These are phyloP conservation scores for Microtus pennsylvanicus DNA, from an alignment of 2,113 vertebrate genomes.

Conservation along the genomic window DNA sequence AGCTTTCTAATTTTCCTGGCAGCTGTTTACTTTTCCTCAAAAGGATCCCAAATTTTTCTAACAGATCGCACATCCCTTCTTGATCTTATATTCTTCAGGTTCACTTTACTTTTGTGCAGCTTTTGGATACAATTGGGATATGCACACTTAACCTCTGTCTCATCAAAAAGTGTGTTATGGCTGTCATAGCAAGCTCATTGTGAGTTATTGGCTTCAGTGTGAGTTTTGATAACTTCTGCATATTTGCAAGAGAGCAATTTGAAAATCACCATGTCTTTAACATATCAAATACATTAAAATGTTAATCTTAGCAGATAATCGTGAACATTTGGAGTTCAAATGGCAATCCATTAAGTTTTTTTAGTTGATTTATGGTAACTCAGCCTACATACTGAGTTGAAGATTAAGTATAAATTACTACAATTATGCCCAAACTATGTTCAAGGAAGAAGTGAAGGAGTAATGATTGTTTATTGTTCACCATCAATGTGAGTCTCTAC, in stretches of 20 bases:
- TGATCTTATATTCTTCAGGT: neutral
- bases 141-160: neutral
- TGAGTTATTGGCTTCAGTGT: constrained; percentile 45
- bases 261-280: constrained; percentile 72
- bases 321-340: constrained; percentile 57
- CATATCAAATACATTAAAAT: constrained; percentile 73
- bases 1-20: neutral
- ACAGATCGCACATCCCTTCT: neutral
- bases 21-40: neutral
- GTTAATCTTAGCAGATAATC: constrained; percentile 70
- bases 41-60: neutral
- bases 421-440: constrained; percentile 68
- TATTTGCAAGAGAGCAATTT: constrained; percentile 57
- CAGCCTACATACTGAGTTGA: constrained; percentile 70
- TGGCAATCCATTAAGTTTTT: constrained; percentile 70
- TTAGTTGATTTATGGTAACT: constrained; percentile 70
- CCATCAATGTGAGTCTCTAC: constrained; percentile 18
- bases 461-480: constrained; percentile 61
- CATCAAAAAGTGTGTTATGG: neutral
- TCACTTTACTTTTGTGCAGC: neutral
- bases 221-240: constrained; percentile 64
- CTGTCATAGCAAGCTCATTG: constrained; percentile 51
- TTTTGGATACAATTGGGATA: neutral
- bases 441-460: constrained; percentile 65
- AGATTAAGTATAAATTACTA: constrained; percentile 79